Evolutionary conservation across 2,113 vertebrate species (phyloP).

Genomic region (Bagarius yarrelli): DNA sequence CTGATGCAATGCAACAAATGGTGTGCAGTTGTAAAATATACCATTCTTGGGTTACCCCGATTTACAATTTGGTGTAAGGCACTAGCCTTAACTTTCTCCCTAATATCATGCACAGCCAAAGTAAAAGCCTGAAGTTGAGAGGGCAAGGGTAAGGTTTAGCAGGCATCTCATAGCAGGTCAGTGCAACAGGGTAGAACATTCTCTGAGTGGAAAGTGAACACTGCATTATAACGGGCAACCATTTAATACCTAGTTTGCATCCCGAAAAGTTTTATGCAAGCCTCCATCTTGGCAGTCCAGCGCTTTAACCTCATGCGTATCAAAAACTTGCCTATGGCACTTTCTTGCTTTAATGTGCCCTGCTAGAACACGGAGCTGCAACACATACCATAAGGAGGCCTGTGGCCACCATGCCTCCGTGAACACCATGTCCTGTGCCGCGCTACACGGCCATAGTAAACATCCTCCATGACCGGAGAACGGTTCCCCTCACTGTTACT

Average conservation of each 20-base stretch:
- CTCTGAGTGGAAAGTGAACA: conserved; percentile 59
- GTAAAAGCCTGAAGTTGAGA: conserved; percentile 42
- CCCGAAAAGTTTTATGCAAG: conserved; percentile 45
- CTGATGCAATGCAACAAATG: conserved; percentile 13
- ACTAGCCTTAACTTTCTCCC: conserved; percentile 47
- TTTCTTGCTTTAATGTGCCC: conserved; percentile 48
- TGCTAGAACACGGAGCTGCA: conserved; percentile 37
- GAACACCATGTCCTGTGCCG: conserved; percentile 74
- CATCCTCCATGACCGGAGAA: conserved; percentile 79
- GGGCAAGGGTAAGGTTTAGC: conserved; percentile 54
- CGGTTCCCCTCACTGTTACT: conserved; percentile 87
- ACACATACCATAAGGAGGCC: conserved; percentile 79
- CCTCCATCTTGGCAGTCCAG: conserved; percentile 65
- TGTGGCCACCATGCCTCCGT: conserved; percentile 73
- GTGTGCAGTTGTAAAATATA: conserved; percentile 10
- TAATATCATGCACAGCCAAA: conserved; percentile 62
- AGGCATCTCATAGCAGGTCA: conserved; percentile 64
- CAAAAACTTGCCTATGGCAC: conserved; percentile 62
- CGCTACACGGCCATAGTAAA: conserved; percentile 80
- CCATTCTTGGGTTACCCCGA: background rate
- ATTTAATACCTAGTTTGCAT: conserved; percentile 54
- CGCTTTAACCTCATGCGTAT: conserved; percentile 66
- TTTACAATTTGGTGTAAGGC: conserved; percentile 19
- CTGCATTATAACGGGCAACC: conserved; percentile 51
- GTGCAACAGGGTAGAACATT: conserved; percentile 66